Conservation (phyloP, 2,888 invertebrate species). For the Fissipunctia ypsillon region DNA sequence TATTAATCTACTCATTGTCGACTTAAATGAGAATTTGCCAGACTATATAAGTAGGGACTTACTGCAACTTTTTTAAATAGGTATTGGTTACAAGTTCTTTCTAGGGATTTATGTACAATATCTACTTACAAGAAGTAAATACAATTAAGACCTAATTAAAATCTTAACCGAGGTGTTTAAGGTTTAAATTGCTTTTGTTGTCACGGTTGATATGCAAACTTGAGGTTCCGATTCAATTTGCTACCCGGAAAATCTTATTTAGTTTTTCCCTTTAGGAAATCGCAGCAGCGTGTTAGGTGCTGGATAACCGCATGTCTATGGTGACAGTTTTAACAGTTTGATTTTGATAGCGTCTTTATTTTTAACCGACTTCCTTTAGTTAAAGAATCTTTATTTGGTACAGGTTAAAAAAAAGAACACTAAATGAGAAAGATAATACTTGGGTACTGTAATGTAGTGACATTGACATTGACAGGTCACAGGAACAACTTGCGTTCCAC, state of each 20-base stretch:
- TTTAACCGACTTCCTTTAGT: too few species aligned
- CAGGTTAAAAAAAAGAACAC: too few species aligned
- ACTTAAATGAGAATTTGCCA: too few species aligned
- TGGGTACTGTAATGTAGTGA: too few species aligned
- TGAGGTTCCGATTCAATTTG: slow-evolving; percentile 33
- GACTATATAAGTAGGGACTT: too few species aligned
- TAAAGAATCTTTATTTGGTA: too few species aligned
- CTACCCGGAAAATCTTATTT: slow-evolving; percentile 1
- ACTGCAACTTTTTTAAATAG: not conserved
- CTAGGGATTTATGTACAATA: not conserved
- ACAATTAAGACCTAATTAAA: slow-evolving; percentile 18
- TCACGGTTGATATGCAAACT: slow-evolving; percentile 9
- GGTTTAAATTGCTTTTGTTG: slow-evolving; percentile 29
- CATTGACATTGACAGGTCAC: too few species aligned
- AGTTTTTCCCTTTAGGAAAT: slow-evolving; percentile 15
- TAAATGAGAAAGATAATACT: too few species aligned
- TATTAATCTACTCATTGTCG: too few species aligned
- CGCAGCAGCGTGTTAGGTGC: not conserved
- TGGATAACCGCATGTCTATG: not conserved
- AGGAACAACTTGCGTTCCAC: too few species aligned
- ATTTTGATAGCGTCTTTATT: not conserved
- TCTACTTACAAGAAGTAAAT: slow-evolving; percentile 2
- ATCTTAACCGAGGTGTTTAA: too few species aligned
- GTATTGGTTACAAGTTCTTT: too few species aligned
- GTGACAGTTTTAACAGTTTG: not conserved